Conservation (phyloP, 30 jellyfish, hydroid and myxozoan genomes). For the Aurelia aurita complex sp. Pacific region DNA sequence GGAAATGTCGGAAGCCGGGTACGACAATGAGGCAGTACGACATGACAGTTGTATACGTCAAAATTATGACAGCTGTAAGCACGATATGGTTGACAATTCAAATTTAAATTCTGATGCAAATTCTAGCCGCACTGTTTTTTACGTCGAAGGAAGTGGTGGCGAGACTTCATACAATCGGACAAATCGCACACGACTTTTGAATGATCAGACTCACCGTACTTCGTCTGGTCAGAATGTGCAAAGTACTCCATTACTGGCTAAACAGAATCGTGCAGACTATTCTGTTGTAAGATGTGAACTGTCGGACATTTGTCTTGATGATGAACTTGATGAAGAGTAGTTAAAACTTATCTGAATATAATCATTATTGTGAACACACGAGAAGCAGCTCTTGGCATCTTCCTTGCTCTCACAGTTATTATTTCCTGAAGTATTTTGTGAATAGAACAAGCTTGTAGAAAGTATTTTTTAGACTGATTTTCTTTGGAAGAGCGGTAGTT, state of each 20-base stretch:
- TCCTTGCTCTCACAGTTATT: background rate
- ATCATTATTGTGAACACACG: background rate
- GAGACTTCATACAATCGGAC: no score
- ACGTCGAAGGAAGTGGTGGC: no score
- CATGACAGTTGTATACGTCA: background rate
- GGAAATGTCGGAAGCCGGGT: background rate
- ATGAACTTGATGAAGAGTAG: slow-evolving; percentile 34
- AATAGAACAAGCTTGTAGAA: no score
- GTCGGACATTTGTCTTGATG: slow-evolving; percentile 30
- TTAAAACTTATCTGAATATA: slow-evolving; percentile 1
- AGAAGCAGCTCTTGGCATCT: background rate
- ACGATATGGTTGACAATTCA: background rate
- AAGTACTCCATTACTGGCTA: slow-evolving; percentile 7
- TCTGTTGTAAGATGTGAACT: slow-evolving; percentile 39
- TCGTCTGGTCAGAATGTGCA: background rate
- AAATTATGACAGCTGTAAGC: background rate
- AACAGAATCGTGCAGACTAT: background rate
- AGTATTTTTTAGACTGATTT: no score
- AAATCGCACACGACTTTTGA: no score
- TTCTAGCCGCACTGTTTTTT: no score
- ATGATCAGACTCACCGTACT: no score
- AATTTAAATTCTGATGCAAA: no score
- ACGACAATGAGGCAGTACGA: background rate
- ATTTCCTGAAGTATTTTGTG: no score
- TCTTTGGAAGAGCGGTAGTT: no score